Evolutionary conservation across 2,888 invertebrate species (phyloP).

Genomic region (Aporophyla nigra): DNA sequence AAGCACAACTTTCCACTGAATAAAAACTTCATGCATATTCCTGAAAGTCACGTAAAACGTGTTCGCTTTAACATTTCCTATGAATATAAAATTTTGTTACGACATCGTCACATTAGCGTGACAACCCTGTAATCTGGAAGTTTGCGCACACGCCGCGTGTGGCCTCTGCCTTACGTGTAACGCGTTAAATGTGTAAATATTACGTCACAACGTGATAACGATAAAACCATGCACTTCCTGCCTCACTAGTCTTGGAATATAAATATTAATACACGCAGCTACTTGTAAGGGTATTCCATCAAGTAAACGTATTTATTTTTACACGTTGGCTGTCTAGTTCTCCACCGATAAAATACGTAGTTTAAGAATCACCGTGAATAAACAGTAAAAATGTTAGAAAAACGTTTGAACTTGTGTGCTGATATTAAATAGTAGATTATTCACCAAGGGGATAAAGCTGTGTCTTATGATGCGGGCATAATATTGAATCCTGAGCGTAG

Average conservation of each 20-base stretch:
- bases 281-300: background rate
- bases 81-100: slow-evolving; percentile 62
- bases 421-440: background rate
- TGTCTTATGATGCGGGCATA: too few relatives aligned
- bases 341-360: background rate
- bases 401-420: background rate
- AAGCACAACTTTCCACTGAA: slow-evolving; percentile 44
- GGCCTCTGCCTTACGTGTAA: slow-evolving; percentile 68
- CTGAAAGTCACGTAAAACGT: slow-evolving; percentile 62
- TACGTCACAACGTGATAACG: slow-evolving; percentile 72
- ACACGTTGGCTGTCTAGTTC: background rate
- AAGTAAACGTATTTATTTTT: background rate
- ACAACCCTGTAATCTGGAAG: slow-evolving; percentile 54
- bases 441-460: background rate
- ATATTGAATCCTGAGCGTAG: background rate
- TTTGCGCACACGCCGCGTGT: slow-evolving; percentile 61
- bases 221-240: slow-evolving; percentile 71
- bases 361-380: background rate
- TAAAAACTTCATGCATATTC: slow-evolving; percentile 58
- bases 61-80: slow-evolving; percentile 55
- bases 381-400: background rate
- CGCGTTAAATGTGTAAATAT: slow-evolving; percentile 65
- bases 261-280: slow-evolving; percentile 38
- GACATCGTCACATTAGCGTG: slow-evolving; percentile 52
- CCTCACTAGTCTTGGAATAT: slow-evolving; percentile 31